A percentile compares a stretch with the other conserved stretches of the same genome.
phyloP scores from a whole-genome alignment of 2,888 invertebrate species.

The Eupithecia abbreviata region DNA sequence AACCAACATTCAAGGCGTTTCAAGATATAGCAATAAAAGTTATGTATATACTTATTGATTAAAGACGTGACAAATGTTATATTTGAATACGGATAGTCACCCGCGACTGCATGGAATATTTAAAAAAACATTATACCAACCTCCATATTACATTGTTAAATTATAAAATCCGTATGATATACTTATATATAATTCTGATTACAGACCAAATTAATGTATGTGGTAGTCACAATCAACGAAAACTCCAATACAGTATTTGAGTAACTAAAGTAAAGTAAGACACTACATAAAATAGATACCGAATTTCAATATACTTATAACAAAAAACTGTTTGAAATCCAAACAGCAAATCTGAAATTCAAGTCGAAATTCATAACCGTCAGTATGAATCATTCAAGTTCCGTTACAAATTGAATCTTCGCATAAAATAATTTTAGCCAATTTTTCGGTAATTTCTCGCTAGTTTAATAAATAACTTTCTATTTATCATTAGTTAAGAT shows the following conservation, averaged over 20 bases:
- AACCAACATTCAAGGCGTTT: background rate
- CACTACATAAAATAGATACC: no score
- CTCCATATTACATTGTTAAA: background rate
- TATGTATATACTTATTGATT: background rate
- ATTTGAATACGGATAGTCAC: background rate
- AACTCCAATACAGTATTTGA: background rate
- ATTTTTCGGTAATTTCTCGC: background rate
- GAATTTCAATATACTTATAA: background rate
- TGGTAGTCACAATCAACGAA: background rate
- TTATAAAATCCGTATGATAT: no score
- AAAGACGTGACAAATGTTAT: background rate
- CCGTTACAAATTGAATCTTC: background rate
- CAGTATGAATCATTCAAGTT: slow-evolving; percentile 1
- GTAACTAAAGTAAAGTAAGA: no score
- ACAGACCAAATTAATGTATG: background rate
- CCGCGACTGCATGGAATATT: background rate
- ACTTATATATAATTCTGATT: background rate
- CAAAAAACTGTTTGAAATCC: no score
- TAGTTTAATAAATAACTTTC: background rate
- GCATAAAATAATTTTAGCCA: background rate
- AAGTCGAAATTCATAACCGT: background rate
- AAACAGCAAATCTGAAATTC: background rate
- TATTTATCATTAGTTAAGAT: background rate
- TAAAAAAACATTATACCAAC: background rate
- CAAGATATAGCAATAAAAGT: background rate